These are phyloP conservation scores for Lepisosteus osseus DNA, from an alignment of 2,113 vertebrate species.

Conservation along the genomic window DNA sequence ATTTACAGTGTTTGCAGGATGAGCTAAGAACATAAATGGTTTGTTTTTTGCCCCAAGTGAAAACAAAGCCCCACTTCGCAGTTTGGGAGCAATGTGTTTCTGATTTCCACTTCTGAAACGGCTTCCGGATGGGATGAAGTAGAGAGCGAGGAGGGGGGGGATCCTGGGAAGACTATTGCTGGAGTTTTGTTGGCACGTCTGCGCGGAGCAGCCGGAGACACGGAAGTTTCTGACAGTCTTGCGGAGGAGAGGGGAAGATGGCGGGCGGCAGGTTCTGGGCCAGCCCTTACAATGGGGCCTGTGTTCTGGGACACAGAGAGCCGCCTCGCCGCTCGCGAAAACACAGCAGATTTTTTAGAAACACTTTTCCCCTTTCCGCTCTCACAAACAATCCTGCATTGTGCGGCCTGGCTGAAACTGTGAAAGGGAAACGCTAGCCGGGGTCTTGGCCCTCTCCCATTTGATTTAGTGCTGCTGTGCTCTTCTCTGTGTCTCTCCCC, in stretches of 20 bases:
- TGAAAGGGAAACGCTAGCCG: constrained; percentile 40
- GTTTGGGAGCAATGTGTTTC: constrained; percentile 18
- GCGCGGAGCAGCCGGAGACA: constrained; percentile 10
- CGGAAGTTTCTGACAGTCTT: constrained; percentile 28
- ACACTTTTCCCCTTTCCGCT: constrained; percentile 44
- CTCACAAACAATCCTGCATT: constrained; percentile 56
- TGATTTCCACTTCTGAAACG: neutral
- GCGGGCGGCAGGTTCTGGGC: constrained; percentile 37
- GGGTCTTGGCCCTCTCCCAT: constrained; percentile 49
- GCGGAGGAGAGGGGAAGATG: constrained; percentile 29
- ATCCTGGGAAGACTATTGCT: neutral
- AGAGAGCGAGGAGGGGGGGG: too few relatives aligned
- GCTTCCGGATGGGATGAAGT: neutral
- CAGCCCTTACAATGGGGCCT: constrained; percentile 48
- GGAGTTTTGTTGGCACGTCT: constrained; percentile 5
- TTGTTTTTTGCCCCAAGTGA: constrained; percentile 2
- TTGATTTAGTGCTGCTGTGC: constrained; percentile 30
- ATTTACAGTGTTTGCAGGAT: too few relatives aligned
- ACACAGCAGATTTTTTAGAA: constrained; percentile 44
- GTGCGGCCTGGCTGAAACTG: constrained; percentile 40
- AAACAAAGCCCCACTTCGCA: neutral
- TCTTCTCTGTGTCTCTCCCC: neutral
- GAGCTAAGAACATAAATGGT: neutral
- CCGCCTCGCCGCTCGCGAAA: constrained; percentile 43
- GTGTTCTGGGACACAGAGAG: constrained; percentile 49